These are phyloP conservation scores for Toxonevra muliebris DNA, from an alignment of 2,888 invertebrate species.

Conservation along the genomic window DNA sequence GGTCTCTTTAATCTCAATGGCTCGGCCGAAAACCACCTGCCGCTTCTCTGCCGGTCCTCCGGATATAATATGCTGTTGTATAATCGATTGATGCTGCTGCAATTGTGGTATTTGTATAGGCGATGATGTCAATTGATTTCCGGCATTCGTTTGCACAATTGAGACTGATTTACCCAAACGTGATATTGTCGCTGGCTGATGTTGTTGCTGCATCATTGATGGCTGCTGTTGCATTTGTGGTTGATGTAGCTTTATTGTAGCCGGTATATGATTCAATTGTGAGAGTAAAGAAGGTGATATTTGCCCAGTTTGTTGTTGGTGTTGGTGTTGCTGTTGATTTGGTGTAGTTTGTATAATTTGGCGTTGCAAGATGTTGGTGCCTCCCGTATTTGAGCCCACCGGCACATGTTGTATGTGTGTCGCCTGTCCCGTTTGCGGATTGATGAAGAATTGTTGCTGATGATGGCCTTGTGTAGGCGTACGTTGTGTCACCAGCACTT, in stretches of 20 bases:
- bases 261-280: constrained; percentile 63
- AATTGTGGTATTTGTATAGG: constrained; percentile 71
- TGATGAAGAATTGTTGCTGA: constrained; percentile 47
- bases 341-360: constrained; percentile 18
- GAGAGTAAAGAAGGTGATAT: constrained; percentile 59
- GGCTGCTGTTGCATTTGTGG: constrained; percentile 45
- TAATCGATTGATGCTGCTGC: constrained; percentile 60
- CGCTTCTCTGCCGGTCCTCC: constrained; percentile 58
- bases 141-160: constrained; percentile 39
- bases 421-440: constrained; percentile 46
- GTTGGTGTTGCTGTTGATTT: constrained; percentile 44
- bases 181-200: constrained; percentile 51
- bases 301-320: constrained; percentile 67
- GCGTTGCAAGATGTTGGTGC: constrained; percentile 25
- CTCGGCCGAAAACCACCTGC: constrained; percentile 52
- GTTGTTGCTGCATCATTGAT: constrained; percentile 24
- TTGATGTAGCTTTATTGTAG: constrained; percentile 67
- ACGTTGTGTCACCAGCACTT: constrained; percentile 71
- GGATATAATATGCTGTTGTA: constrained; percentile 61
- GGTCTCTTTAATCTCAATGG: constrained; percentile 57
- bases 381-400: constrained; percentile 22
- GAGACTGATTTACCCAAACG: constrained; percentile 47
- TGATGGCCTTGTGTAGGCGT: constrained; percentile 37
- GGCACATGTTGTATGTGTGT: constrained; percentile 46
- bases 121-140: constrained; percentile 31